Evolutionary conservation across 2,797 vertebrate genomes (phyloP).

Genomic region (Paguma larvata): DNA sequence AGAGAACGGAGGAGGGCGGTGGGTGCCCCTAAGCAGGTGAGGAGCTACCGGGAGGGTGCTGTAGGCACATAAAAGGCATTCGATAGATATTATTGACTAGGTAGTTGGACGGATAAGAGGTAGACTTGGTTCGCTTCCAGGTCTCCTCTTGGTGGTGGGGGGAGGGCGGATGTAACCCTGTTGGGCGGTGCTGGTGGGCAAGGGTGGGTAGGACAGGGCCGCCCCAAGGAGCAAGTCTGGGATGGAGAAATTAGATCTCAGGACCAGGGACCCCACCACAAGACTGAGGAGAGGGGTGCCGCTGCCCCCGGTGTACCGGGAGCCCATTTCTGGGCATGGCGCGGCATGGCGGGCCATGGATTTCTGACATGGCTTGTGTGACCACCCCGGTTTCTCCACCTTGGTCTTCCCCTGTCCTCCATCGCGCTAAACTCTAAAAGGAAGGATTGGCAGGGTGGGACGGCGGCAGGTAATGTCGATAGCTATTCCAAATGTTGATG

Average conservation of each 20-base stretch:
- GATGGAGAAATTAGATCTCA: background rate
- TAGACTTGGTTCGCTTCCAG: background rate
- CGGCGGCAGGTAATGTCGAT: background rate
- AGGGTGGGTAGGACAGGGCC: background rate
- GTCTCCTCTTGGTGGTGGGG: background rate
- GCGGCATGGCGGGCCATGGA: rapidly evolving
- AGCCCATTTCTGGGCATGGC: too few relatives aligned
- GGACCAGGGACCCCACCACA: too few relatives aligned
- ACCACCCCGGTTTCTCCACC: background rate
- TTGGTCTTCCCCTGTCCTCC: background rate
- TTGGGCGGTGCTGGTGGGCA: background rate
- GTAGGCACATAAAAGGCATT: background rate
- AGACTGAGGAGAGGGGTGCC: background rate
- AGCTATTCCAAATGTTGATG: background rate
- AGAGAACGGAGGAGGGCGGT: background rate
- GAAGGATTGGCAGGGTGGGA: background rate
- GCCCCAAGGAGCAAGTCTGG: background rate
- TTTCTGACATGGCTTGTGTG: background rate
- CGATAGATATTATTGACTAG: background rate
- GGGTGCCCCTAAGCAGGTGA: background rate
- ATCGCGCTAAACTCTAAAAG: background rate
- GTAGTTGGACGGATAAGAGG: background rate
- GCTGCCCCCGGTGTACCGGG: background rate
- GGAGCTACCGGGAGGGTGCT: background rate
- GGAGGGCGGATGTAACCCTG: background rate